Conservation (phyloP, 2,888 invertebrate species). For the Cosmia trapezina region DNA sequence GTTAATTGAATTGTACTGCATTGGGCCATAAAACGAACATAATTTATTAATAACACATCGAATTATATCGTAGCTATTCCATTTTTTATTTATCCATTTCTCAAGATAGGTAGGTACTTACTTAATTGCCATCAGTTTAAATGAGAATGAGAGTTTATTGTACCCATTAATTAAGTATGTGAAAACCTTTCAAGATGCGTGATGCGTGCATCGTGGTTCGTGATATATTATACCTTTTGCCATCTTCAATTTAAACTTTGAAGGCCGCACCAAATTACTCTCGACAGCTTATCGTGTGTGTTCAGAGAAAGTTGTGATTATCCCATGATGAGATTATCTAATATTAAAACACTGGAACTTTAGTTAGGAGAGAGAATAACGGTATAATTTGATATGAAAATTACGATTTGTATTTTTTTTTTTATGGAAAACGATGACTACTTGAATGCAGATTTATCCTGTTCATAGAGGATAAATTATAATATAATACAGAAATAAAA, state of each 20-base stretch:
- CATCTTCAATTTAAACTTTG: constrained; percentile 53
- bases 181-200: constrained; percentile 21
- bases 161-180: constrained; percentile 12
- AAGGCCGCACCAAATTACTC: constrained; percentile 48
- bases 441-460: background rate
- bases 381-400: background rate
- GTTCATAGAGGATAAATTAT: background rate
- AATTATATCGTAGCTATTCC: background rate
- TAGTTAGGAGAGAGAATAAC: background rate
- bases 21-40: background rate
- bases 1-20: background rate
- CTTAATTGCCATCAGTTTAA: constrained; percentile 12
- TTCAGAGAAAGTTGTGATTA: constrained; percentile 51
- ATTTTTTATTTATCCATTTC: background rate
- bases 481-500: background rate
- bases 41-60: background rate
- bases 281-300: constrained; percentile 31
- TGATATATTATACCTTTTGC: constrained; percentile 6
- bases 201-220: constrained; percentile 23
- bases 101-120: background rate
- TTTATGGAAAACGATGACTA: background rate
- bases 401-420: no score
- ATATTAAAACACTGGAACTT: constrained; percentile 11
- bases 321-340: constrained; percentile 19
- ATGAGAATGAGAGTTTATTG: constrained; percentile 25